phyloP scores from a whole-genome alignment of 2,888 invertebrate genomes.

The Crematogaster levior region DNA sequence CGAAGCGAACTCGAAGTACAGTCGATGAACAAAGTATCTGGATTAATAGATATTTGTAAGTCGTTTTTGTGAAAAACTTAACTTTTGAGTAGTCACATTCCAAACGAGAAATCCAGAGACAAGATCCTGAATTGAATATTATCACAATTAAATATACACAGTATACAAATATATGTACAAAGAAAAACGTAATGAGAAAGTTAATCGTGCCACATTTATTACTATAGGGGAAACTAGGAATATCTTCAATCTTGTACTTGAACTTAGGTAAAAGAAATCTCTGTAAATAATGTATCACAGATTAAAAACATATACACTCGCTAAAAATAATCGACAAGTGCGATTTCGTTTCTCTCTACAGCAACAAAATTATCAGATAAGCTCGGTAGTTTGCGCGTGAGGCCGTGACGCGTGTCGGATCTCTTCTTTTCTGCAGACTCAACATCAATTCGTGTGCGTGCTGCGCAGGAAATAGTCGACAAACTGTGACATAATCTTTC shows the following conservation, averaged over 20 bases:
- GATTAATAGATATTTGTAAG: slow-evolving; percentile 4
- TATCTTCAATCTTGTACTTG: background rate
- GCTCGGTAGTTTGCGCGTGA: slow-evolving; percentile 11
- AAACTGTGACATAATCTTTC: slow-evolving; percentile 38
- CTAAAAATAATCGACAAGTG: slow-evolving; percentile 5
- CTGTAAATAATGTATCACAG: background rate
- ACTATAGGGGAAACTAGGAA: background rate
- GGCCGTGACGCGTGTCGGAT: slow-evolving; percentile 31
- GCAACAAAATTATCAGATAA: slow-evolving; percentile 32
- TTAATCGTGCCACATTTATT: background rate
- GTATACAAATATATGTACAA: background rate
- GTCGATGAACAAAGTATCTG: slow-evolving; percentile 63
- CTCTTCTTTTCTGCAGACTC: slow-evolving; percentile 32
- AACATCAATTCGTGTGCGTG: slow-evolving; percentile 39
- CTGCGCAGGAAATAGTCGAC: slow-evolving; percentile 9
- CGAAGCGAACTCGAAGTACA: slow-evolving; percentile 63
- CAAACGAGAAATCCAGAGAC: background rate
- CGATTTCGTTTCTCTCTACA: slow-evolving; percentile 1
- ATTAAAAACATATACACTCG: background rate
- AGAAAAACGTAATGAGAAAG: background rate
- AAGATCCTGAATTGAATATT: background rate
- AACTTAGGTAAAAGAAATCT: background rate
- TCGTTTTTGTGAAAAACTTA: background rate
- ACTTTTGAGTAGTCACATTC: background rate
- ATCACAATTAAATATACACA: background rate